Conservation (phyloP, 1,140 invertebrate genomes). For the Drosophila nigrodunni region DNA sequence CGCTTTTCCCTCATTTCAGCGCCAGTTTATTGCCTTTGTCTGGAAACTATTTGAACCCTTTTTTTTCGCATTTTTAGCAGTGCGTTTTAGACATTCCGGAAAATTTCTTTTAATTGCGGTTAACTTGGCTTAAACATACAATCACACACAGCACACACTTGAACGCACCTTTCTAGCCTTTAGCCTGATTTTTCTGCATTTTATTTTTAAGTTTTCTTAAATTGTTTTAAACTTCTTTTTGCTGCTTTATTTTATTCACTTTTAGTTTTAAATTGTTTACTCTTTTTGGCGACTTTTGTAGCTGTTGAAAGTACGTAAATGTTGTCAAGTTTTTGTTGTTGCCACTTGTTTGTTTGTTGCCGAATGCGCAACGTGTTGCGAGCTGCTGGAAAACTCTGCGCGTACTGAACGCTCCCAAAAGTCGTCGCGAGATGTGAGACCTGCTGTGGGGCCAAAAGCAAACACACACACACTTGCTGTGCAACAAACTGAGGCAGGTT, state of each 20-base stretch:
- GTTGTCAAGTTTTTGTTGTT: constrained; percentile 6
- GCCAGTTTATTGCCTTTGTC: neutral
- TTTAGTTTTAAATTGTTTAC: constrained; percentile 16
- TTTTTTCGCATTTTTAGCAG: neutral
- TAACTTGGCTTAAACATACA: constrained; percentile 18
- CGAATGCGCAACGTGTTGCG: constrained; percentile 40
- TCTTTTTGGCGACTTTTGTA: constrained; percentile 8
- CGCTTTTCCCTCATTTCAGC: neutral
- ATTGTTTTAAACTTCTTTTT: constrained; percentile 15
- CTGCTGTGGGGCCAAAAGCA: constrained; percentile 29
- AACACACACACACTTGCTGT: constrained; percentile 10
- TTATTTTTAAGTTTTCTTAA: neutral
- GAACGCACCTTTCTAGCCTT: constrained; percentile 31
- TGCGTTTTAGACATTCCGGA: constrained; percentile 42
- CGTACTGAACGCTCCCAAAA: constrained; percentile 50
- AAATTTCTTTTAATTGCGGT: constrained; percentile 64
- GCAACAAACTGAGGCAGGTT: constrained; percentile 30
- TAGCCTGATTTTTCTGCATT: constrained; percentile 10
- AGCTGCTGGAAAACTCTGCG: constrained; percentile 58
- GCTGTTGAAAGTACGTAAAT: constrained; percentile 22
- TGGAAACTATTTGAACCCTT: constrained; percentile 6
- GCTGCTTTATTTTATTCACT: constrained; percentile 25
- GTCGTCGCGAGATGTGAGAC: constrained; percentile 9
- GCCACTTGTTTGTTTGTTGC: constrained; percentile 10
- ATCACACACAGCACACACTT: neutral